Evolutionary conservation across 2,888 invertebrate genomes (phyloP).

Genomic region (Oeneis ivallda): DNA sequence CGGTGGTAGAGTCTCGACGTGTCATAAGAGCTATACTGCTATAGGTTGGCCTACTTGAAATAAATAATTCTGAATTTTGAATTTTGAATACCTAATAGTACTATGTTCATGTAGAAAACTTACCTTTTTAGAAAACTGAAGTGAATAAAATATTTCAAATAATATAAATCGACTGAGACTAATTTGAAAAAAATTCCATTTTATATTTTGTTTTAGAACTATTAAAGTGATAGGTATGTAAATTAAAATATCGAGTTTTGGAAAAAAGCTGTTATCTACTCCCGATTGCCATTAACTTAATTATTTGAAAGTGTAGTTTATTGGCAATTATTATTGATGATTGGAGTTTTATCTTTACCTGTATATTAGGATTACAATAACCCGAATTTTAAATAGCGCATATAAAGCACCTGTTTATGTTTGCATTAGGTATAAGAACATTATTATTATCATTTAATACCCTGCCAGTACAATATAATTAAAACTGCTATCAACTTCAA

Average conservation of each 20-base stretch:
- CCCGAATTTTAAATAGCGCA: background rate
- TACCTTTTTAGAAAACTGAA: background rate
- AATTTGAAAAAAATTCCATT: background rate
- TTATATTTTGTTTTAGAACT: background rate
- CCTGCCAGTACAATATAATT: too few relatives aligned
- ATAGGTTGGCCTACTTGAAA: too few relatives aligned
- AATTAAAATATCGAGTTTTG: slow-evolving; percentile 1
- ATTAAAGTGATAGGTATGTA: background rate
- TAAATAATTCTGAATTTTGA: too few relatives aligned
- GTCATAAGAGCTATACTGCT: too few relatives aligned
- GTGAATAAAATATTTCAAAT: background rate
- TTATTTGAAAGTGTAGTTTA: background rate
- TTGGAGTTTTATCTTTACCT: background rate
- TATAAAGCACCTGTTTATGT: background rate
- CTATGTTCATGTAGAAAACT: too few relatives aligned
- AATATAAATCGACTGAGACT: background rate
- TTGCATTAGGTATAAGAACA: too few relatives aligned
- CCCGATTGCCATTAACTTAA: background rate
- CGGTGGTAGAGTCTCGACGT: too few relatives aligned
- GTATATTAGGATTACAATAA: background rate
- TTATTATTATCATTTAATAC: too few relatives aligned
- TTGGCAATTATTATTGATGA: background rate
- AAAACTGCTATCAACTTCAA: too few relatives aligned
- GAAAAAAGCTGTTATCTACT: background rate
- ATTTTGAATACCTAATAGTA: too few relatives aligned